These are phyloP conservation scores for Zoanthus solanderi DNA, from an alignment of 92 coral and sea anemone genomes.

Conservation along the genomic window DNA sequence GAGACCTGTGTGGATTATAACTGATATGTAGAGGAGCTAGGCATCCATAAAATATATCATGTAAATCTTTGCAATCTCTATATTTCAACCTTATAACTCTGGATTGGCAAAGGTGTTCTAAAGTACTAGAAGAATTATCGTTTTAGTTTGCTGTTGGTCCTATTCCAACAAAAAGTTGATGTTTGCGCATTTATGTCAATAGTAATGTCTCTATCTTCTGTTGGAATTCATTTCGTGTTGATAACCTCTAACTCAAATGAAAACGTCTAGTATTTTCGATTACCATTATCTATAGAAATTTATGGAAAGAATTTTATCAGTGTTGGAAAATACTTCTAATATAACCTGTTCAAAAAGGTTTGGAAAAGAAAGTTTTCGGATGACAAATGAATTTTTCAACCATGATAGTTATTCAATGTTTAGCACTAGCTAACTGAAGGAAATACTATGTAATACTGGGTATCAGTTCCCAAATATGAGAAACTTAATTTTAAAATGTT, in stretches of 20 bases:
- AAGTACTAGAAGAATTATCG: not conserved
- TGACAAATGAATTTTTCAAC: not conserved
- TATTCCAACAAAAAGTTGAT: not conserved
- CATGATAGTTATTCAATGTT: slow-evolving; percentile 1
- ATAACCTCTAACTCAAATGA: not conserved
- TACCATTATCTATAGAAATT: not conserved
- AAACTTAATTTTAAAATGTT: too few relatives aligned
- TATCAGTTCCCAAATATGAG: too few relatives aligned
- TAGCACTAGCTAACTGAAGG: not conserved
- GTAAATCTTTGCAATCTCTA: not conserved
- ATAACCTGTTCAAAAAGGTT: not conserved
- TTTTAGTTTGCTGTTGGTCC: not conserved
- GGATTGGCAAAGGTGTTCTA: not conserved
- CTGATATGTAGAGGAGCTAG: slow-evolving; percentile 1
- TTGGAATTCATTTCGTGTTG: not conserved
- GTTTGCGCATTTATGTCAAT: not conserved
- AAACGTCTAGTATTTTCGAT: not conserved
- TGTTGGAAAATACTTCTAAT: not conserved
- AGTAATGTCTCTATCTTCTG: not conserved
- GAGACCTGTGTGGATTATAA: not conserved
- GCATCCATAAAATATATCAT: not conserved
- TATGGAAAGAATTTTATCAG: slow-evolving; percentile 1
- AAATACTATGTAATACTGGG: too few relatives aligned
- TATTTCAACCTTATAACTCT: not conserved
- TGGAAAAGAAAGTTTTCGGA: not conserved